phyloP scores from a whole-genome alignment of 2,888 invertebrate species.

The Tuberolachnus salignus region DNA sequence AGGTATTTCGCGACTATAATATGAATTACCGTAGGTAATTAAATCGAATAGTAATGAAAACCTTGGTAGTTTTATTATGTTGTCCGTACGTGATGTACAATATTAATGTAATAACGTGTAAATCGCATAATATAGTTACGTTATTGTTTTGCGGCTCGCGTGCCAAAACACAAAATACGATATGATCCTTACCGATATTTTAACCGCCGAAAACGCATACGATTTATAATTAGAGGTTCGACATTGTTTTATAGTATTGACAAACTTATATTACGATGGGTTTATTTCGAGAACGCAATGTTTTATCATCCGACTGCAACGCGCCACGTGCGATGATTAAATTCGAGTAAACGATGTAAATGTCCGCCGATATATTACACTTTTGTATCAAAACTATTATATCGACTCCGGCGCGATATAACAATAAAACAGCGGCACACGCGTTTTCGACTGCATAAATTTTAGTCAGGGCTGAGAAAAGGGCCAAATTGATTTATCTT shows the following conservation, averaged over 20 bases:
- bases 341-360: slow-evolving; percentile 8
- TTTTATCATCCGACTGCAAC: slow-evolving; percentile 3
- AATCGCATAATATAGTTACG: not conserved
- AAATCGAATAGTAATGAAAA: no score
- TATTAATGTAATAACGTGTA: no score
- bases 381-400: slow-evolving; percentile 16
- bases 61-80: no score
- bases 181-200: slow-evolving; percentile 6
- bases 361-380: not conserved
- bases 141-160: not conserved
- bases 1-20: no score
- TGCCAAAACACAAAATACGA: not conserved
- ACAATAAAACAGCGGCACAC: slow-evolving; percentile 8
- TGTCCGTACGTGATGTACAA: no score
- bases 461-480: slow-evolving; percentile 5
- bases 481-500: slow-evolving; percentile 33
- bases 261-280: not conserved
- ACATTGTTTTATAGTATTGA: not conserved
- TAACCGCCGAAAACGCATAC: not conserved
- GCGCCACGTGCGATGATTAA: slow-evolving; percentile 19
- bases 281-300: slow-evolving; percentile 6
- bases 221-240: not conserved
- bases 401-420: no score
- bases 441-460: slow-evolving; percentile 24
- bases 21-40: no score